Percentiles rank a stretch among this genome's conserved stretches.
phyloP scores from a whole-genome alignment of 2,113 vertebrate genomes.

The Rhombomys opimus region DNA sequence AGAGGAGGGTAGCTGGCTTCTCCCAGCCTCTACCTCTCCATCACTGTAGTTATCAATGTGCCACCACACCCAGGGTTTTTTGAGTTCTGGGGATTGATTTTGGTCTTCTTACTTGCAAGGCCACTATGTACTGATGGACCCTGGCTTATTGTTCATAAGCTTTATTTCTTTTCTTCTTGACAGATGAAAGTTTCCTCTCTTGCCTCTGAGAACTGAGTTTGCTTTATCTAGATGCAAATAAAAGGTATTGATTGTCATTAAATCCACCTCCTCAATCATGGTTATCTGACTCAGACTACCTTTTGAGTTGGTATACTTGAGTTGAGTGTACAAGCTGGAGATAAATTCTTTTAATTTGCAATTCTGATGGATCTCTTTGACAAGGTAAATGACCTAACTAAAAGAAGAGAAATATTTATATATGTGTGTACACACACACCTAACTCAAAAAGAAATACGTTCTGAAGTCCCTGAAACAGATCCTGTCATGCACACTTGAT shows the following conservation, averaged over 20 bases:
- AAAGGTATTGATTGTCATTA: not conserved
- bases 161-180: not conserved
- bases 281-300: not conserved
- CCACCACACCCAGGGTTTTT: too few relatives aligned
- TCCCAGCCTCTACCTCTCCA: too few relatives aligned
- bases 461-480: constrained; percentile 42
- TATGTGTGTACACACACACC: not conserved
- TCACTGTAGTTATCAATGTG: too few relatives aligned
- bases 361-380: not conserved
- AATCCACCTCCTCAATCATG: not conserved
- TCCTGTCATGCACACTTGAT: constrained; percentile 48
- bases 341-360: not conserved
- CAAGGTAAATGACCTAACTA: not conserved
- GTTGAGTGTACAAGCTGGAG: not conserved
- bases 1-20: not conserved
- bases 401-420: not conserved
- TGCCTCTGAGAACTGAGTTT: not conserved
- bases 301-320: not conserved
- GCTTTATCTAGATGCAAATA: not conserved
- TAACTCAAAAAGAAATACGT: constrained; percentile 18
- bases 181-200: not conserved
- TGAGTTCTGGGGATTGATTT: not conserved
- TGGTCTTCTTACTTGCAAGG: not conserved
- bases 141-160: not conserved
- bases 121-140: not conserved